Evolutionary conservation across 2,797 vertebrate genomes (phyloP), one percentile per base, ranked within the genome.

Genomic region (Peromyscus melanophrys): DNA sequence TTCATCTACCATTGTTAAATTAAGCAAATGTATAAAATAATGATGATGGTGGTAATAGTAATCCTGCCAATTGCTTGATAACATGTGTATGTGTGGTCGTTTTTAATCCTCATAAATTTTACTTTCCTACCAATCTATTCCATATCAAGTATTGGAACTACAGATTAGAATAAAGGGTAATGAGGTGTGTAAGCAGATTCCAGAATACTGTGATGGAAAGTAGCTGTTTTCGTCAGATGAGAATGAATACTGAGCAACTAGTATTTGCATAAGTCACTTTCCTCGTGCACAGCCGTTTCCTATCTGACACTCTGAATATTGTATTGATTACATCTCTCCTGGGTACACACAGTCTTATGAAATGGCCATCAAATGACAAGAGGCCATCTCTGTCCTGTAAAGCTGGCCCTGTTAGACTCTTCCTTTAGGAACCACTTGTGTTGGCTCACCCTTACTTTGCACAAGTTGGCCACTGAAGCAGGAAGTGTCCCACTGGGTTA

Each of bases 401-500:
- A 97, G 90, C 94, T 94, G 96, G 96, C 97, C 90, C 96, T 97
- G 97, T 98, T 97, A 97, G 49, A 90, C 73, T 98, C 75, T 61
- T 97, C 97, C 95, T 98, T 98, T 98, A 93, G 91, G 97, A 98
- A 96, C 94, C 96, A 92, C 97, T 96, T 97, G 95, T 97, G 61
- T 95, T 96, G 31, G 93, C 97, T 98, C 96, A 92, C 89, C 76
- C 78, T 90, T 96, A 96, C 97, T 98, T 97, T 95, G 97, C 97
- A 96, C 97, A 97, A 98, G 97, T 95, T 98, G 94, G 65, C 94
- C 97, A 98, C 67, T 97, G 98, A 98, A 98, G 98, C 98, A 98
- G 98, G 98, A 98, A 98, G 98, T 98, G 98, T 98, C 98, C 98
- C 95, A 94, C 97, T 95, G 97, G 78, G 95, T 98, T 99, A 98